phyloP scores from a whole-genome alignment of 2,888 invertebrate genomes.

The Loripinus fragilis region DNA sequence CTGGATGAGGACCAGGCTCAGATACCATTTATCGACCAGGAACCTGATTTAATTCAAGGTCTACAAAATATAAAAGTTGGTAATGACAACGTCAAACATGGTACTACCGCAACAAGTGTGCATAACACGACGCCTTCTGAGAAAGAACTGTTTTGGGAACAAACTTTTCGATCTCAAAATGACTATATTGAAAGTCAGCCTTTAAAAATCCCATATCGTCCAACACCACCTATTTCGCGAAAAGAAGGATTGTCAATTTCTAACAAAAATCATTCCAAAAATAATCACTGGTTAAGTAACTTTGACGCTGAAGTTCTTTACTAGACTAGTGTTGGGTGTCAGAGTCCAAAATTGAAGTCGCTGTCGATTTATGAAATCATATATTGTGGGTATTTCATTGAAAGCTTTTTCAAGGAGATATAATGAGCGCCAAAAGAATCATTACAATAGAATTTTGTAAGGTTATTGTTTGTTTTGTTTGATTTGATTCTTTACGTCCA shows the following conservation, averaged over 20 bases:
- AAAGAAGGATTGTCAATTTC: neutral
- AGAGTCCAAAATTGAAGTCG: no score
- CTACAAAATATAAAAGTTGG: neutral
- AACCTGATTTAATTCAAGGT: slow-evolving; percentile 8
- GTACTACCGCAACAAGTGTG: neutral
- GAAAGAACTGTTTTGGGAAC: neutral
- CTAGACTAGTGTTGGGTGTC: no score
- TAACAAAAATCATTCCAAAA: neutral
- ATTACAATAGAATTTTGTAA: no score
- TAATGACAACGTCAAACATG: neutral
- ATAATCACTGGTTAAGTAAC: neutral
- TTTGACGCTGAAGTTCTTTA: neutral
- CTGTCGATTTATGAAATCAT: no score
- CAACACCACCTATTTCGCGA: neutral
- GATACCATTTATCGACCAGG: slow-evolving; percentile 4
- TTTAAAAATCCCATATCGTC: neutral
- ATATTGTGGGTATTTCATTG: no score
- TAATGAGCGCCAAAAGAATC: no score
- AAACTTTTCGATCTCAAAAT: neutral
- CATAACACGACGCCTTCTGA: neutral
- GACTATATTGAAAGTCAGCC: slow-evolving; percentile 1
- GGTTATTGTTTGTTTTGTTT: no score
- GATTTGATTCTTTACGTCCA: no score
- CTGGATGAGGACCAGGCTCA: neutral
- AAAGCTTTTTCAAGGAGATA: no score